Base-by-base conservation (phyloP, 2,113 vertebrate species). In the Pelodiscus sinensis region DNA sequence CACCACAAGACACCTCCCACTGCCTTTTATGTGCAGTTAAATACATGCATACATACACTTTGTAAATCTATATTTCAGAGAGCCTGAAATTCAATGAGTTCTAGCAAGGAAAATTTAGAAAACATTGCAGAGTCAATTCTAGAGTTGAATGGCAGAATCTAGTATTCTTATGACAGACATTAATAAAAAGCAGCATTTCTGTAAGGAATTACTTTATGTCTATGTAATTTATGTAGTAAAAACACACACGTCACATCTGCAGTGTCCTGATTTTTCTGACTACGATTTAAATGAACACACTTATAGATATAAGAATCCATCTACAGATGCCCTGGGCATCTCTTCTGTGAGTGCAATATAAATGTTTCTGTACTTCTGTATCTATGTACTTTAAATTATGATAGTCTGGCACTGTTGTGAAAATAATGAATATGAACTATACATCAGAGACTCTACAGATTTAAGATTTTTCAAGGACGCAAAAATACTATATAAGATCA, bases 351-450 rank as follows among this genome's bases (percentile, higher is more conserved):
- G 60, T 18, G 0, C 6, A 51, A 50, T 15, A 77, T 13, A 77
- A 78, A 81, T 11, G 15, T 79, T 91, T 81, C 82, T 85, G 31
- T 29, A 38, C 2, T 51, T 92, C 18, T 29, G n/a, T 2, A 35
- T 92, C 18, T 56, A 73, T 38, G 38, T 75, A 75, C 14, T 12
- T 75, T 44, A 21, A 44, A 75, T 73, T 44, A 73, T 25, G 65
- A 71, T 18, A 14, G 25, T 51, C 83, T 31, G 89, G 79, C 56
- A 14, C 5, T 31, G n/a, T 84, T 94, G 82, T 92, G 95, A 50
- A 96, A 85, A 95, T 50, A 80, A 91, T 57, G 56, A 87, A 89
- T 83, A n/a, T 51, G 78, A 95, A 89, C 84, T 81, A 21, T 87
- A 19, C 56, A 92, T 77, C 4, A 31, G 3, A 4, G 16, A 90